Evolutionary conservation across 2,888 invertebrate genomes (phyloP), one percentile per base, ranked within the genome.

Genomic region (Polyploca ridens): DNA sequence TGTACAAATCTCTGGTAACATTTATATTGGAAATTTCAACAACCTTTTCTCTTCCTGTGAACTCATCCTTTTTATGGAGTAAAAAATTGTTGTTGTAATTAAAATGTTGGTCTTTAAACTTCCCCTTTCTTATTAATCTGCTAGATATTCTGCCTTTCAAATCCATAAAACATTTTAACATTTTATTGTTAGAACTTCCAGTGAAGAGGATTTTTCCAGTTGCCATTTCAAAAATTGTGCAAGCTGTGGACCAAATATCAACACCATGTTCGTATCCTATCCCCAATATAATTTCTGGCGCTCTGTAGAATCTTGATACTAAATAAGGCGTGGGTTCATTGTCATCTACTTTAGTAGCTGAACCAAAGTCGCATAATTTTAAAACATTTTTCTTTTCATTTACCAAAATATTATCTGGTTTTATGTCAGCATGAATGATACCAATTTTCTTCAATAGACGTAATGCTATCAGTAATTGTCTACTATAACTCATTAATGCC

Each of bases 121-220:
- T 97, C 13, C 99, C 99, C 89, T 98, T 99, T 69, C 98, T 95
- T 72, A 99, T 96, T 70, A 99, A 94, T 88, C 97, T 98, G 89
- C 99, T 98, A 3, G 99, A 98, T 93, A 99, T 97, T 94, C 98
- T 99, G 64, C 99, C 99, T 89, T 99, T 99, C 58, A 99, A 94
- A 83, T 99, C 99, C 99, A 99, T 99, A 89, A 99, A 98, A 91
- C 97, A 97, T 91, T 99, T 99, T 68, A 99, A 94, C 99, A 99
- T 99, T 94, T 97, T 98, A 90, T 99, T 99, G 93, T 99, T 99
- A 6, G 98, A 98, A 89, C 98, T 98, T 64, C 99, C 99, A 64
- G 99, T 97, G 87, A 99, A 99, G 94, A 99, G 95, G 74, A 99
- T 99, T 92, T 97, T 98, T 38, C 99, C 99, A 5, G 99, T 99